phyloP scores from a whole-genome alignment of 2,888 invertebrate species.

The Melinaea marsaeus region DNA sequence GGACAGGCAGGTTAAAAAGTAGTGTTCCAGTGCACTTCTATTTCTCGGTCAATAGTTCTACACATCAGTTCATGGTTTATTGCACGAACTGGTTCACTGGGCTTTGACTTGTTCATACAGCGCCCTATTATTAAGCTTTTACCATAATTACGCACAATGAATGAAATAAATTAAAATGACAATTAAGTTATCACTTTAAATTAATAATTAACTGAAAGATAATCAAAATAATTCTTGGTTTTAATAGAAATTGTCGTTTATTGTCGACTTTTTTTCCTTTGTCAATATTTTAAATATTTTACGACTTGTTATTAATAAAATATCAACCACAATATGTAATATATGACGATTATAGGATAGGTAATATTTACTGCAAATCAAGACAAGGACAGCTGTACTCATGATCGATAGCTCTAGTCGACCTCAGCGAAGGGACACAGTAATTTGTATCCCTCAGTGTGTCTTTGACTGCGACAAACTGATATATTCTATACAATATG shows the following conservation, averaged over 20 bases:
- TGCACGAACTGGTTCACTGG: constrained; percentile 12
- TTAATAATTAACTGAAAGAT: too few relatives aligned
- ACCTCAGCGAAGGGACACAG: constrained; percentile 28
- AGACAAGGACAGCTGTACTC: constrained; percentile 3
- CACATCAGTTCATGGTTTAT: constrained; percentile 33
- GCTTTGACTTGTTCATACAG: constrained; percentile 43
- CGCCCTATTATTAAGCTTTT: constrained; percentile 12
- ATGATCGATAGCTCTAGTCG: too few relatives aligned
- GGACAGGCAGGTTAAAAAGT: neutral
- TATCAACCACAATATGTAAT: too few relatives aligned
- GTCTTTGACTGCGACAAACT: constrained; percentile 19
- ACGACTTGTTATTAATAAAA: too few relatives aligned
- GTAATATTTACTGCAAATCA: too few relatives aligned
- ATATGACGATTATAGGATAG: too few relatives aligned
- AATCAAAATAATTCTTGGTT: too few relatives aligned
- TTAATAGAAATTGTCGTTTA: too few relatives aligned
- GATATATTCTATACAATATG: neutral
- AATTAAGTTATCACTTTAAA: too few relatives aligned
- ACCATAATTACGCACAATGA: constrained; percentile 1
- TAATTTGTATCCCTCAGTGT: constrained; percentile 37
- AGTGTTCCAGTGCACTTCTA: constrained; percentile 8
- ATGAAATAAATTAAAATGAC: neutral
- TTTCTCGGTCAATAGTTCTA: constrained; percentile 34
- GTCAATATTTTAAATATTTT: too few relatives aligned
- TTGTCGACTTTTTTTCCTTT: too few relatives aligned